Conservation (phyloP, 1,140 invertebrate species). For the Brachionus angularis region DNA sequence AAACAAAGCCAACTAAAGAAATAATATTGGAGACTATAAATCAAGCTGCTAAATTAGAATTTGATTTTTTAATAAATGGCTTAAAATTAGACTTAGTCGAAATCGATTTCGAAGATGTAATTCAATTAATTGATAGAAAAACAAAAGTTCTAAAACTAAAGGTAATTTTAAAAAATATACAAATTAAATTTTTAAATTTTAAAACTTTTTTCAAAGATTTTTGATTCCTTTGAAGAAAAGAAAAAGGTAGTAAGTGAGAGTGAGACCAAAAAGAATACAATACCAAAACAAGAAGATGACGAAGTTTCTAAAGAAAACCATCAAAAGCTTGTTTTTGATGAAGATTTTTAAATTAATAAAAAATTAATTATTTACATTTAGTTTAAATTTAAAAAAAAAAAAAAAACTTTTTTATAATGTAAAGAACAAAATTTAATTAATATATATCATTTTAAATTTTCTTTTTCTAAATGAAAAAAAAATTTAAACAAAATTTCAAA, state of each 20-base stretch:
- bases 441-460: no score
- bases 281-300: background rate
- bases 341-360: slow-evolving; percentile 37
- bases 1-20: slow-evolving; percentile 34
- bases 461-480: no score
- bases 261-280: background rate
- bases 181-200: background rate
- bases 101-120: slow-evolving; percentile 8
- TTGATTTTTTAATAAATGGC: slow-evolving; percentile 38
- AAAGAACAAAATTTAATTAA: no score
- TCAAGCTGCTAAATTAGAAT: slow-evolving; percentile 35
- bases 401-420: no score
- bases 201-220: background rate
- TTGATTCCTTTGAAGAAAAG: slow-evolving; percentile 13
- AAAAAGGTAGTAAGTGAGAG: background rate
- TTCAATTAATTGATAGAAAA: slow-evolving; percentile 40
- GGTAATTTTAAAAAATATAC: background rate
- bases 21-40: slow-evolving; percentile 27
- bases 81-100: slow-evolving; percentile 22
- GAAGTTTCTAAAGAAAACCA: slow-evolving; percentile 35
- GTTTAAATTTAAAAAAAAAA: no score
- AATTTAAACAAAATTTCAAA: no score
- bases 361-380: no score
- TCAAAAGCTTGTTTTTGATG: slow-evolving; percentile 37
- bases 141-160: slow-evolving; percentile 33